phyloP scores from a whole-genome alignment of 2,888 invertebrate genomes.

The Norana najaformis region DNA sequence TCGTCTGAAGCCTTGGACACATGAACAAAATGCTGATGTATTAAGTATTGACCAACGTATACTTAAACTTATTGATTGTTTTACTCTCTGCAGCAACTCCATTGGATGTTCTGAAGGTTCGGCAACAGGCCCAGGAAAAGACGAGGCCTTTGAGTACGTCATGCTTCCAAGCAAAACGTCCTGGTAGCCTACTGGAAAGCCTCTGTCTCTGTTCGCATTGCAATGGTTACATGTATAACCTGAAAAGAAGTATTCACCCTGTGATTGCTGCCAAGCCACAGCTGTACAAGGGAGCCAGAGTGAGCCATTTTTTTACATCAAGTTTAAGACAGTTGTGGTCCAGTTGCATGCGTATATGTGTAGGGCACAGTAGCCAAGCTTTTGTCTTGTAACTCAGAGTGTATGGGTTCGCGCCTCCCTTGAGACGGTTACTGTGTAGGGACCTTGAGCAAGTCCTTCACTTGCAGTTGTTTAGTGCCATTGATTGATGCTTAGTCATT shows the following conservation, averaged over 20 bases:
- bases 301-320: neutral
- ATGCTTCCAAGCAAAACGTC: neutral
- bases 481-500: too few relatives aligned
- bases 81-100: constrained; percentile 82
- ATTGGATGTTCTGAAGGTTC: constrained; percentile 95
- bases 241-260: neutral
- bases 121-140: constrained; percentile 91
- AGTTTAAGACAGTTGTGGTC: too few relatives aligned
- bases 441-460: too few relatives aligned
- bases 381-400: too few relatives aligned
- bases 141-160: constrained; percentile 75
- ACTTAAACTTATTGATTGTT: neutral
- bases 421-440: too few relatives aligned
- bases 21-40: too few relatives aligned
- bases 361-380: too few relatives aligned
- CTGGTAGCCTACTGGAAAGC: constrained; percentile 83
- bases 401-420: too few relatives aligned
- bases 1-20: too few relatives aligned
- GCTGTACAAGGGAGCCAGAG: neutral
- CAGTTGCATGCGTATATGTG: too few relatives aligned
- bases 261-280: neutral
- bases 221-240: neutral
- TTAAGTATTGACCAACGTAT: too few relatives aligned
- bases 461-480: too few relatives aligned
- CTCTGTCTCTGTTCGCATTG: constrained; percentile 61